A percentile compares a stretch with the other conserved stretches of the same genome.
Conservation (phyloP, 2,888 invertebrate species). For the Troides helena region DNA sequence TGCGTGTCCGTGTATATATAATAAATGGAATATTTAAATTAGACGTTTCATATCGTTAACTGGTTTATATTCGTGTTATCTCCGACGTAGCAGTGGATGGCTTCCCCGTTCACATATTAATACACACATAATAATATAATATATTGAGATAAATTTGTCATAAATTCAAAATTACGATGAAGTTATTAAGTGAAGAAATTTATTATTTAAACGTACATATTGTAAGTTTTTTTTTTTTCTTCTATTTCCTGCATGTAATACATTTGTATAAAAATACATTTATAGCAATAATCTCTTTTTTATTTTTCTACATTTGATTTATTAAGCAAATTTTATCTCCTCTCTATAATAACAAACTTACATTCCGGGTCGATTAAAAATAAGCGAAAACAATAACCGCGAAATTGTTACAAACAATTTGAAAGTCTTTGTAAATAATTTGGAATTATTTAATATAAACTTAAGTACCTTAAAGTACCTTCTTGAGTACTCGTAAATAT, state of each 20-base stretch:
- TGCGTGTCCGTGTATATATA: slow-evolving; percentile 41
- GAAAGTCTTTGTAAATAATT: slow-evolving; percentile 7
- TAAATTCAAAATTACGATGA: slow-evolving; percentile 13
- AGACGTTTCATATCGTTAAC: slow-evolving; percentile 60
- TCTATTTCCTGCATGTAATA: neutral
- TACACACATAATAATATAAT: slow-evolving; percentile 12
- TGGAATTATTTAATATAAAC: slow-evolving; percentile 59
- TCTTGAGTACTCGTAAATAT: slow-evolving; percentile 59
- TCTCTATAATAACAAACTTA: neutral
- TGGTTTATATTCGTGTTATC: slow-evolving; percentile 54
- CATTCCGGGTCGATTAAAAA: neutral
- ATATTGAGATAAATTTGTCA: slow-evolving; percentile 12
- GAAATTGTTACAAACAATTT: slow-evolving; percentile 13
- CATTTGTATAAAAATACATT: neutral
- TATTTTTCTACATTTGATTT: neutral
- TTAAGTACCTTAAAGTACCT: slow-evolving; percentile 65
- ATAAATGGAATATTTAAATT: slow-evolving; percentile 52
- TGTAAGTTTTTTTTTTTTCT: neutral
- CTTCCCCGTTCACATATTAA: slow-evolving; percentile 33
- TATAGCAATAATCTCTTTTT: too few relatives aligned
- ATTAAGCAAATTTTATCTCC: neutral
- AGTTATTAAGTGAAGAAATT: slow-evolving; percentile 2
- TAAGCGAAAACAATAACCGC: neutral
- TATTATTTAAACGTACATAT: neutral
- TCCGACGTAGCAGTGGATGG: slow-evolving; percentile 38